phyloP scores from a whole-genome alignment of 2,888 invertebrate genomes.

The Thyatira batis region DNA sequence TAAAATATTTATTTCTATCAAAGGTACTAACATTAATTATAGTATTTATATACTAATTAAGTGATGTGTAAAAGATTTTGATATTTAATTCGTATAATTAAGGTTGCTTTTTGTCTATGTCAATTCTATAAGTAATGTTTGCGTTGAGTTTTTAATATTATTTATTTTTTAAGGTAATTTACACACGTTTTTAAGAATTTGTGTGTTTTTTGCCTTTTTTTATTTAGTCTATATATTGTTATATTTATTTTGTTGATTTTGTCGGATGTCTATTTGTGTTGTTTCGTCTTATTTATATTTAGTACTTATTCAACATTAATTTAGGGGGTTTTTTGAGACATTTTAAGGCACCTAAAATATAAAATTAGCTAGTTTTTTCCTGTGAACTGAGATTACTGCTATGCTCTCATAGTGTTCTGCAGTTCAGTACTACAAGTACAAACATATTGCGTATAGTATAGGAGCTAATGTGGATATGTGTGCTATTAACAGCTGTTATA shows the following conservation, averaged over 20 bases:
- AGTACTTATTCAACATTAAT: too few species aligned
- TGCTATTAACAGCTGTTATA: slow-evolving; percentile 34
- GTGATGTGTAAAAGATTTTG: not conserved
- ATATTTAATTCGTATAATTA: not conserved
- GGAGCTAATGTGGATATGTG: slow-evolving; percentile 73
- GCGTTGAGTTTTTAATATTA: too few species aligned
- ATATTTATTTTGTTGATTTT: too few species aligned
- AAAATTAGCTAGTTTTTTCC: not conserved
- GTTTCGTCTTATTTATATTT: not conserved
- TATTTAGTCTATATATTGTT: slow-evolving; percentile 14
- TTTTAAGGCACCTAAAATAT: too few species aligned
- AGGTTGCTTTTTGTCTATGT: too few species aligned
- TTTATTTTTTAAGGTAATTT: too few species aligned
- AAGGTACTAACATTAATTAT: not conserved
- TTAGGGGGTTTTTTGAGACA: not conserved
- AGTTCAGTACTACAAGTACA: slow-evolving; percentile 29
- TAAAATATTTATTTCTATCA: not conserved
- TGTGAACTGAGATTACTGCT: slow-evolving; percentile 27
- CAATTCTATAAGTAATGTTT: too few species aligned
- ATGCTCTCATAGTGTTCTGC: slow-evolving; percentile 32
- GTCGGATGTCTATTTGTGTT: not conserved
- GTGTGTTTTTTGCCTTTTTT: slow-evolving; percentile 13
- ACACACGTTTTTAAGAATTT: not conserved
- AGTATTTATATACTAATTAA: not conserved
- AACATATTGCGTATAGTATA: slow-evolving; percentile 14